phyloP scores from a whole-genome alignment of 2,797 vertebrate genomes.

The Sebastes dallii region DNA sequence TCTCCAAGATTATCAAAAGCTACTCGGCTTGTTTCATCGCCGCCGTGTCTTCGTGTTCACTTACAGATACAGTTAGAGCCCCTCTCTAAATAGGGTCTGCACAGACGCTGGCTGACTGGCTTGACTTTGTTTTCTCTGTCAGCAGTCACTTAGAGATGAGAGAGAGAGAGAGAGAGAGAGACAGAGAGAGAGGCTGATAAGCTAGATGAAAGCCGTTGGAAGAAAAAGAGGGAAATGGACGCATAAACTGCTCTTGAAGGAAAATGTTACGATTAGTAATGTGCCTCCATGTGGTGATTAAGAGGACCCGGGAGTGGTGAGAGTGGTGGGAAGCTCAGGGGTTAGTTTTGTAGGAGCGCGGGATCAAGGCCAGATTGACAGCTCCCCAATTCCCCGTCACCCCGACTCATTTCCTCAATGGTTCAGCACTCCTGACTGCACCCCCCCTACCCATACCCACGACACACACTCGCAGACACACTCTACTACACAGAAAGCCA shows the following conservation, averaged over 20 bases:
- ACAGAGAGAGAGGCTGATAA: slow-evolving; percentile 11
- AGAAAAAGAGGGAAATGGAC: slow-evolving; percentile 18
- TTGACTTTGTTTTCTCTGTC: slow-evolving; percentile 8
- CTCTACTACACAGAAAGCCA: slow-evolving; percentile 27
- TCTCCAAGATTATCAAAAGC: slow-evolving; percentile 56
- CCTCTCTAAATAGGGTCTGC: neutral
- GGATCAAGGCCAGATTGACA: slow-evolving; percentile 40
- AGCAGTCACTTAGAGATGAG: neutral
- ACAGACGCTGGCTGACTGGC: neutral
- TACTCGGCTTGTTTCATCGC: slow-evolving; percentile 7
- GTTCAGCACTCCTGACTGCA: slow-evolving; percentile 5
- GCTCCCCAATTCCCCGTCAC: slow-evolving; percentile 14
- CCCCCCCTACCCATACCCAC: neutral
- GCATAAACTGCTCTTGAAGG: slow-evolving; percentile 28
- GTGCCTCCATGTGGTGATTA: slow-evolving; percentile 46
- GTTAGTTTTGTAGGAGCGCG: slow-evolving; percentile 2
- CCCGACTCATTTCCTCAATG: slow-evolving; percentile 25
- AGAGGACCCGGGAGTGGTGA: slow-evolving; percentile 14
- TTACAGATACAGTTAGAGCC: slow-evolving; percentile 11
- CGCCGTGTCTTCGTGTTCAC: slow-evolving; percentile 2
- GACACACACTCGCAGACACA: slow-evolving; percentile 18
- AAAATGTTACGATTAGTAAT: slow-evolving; percentile 44
- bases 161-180: slow-evolving; percentile 6
- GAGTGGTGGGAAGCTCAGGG: slow-evolving; percentile 13
- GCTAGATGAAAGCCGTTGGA: slow-evolving; percentile 35